Evolutionary conservation across 2,797 vertebrate species (phyloP).

Genomic region (Monodelphis domestica): DNA sequence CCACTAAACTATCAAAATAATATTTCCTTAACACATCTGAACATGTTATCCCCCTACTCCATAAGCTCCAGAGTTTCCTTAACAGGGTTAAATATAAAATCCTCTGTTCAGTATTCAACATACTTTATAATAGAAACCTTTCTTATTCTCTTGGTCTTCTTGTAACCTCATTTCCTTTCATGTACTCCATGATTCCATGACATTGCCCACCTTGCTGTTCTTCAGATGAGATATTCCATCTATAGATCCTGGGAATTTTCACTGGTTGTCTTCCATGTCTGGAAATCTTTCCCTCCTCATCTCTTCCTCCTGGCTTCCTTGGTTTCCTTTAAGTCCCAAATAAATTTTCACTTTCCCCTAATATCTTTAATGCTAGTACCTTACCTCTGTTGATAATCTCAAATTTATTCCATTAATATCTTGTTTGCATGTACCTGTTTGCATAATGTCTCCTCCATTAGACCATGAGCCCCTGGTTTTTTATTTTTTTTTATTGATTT

Average conservation of each 20-base stretch:
- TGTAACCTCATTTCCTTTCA: neutral
- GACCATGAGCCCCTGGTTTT: neutral
- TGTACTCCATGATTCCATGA: neutral
- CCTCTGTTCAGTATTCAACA: neutral
- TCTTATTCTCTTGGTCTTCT: neutral
- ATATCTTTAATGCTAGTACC: neutral
- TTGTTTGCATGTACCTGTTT: neutral
- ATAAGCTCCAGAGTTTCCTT: neutral
- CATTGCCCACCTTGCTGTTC: neutral
- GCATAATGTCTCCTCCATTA: neutral
- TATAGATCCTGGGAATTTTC: neutral
- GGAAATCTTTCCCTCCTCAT: neutral
- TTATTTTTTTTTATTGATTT: too few relatives aligned
- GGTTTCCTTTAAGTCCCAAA: neutral
- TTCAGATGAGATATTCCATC: neutral
- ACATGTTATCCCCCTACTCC: neutral
- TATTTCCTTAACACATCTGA: neutral
- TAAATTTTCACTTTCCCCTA: neutral
- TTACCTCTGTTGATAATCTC: neutral
- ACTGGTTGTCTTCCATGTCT: neutral
- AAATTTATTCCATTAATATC: neutral
- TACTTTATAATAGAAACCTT: neutral
- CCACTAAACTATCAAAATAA: neutral
- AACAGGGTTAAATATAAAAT: neutral
- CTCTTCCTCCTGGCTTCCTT: neutral